These are phyloP conservation scores for Pollimyrus isidori DNA, from an alignment of 2,113 vertebrate genomes.

Conservation along the genomic window DNA sequence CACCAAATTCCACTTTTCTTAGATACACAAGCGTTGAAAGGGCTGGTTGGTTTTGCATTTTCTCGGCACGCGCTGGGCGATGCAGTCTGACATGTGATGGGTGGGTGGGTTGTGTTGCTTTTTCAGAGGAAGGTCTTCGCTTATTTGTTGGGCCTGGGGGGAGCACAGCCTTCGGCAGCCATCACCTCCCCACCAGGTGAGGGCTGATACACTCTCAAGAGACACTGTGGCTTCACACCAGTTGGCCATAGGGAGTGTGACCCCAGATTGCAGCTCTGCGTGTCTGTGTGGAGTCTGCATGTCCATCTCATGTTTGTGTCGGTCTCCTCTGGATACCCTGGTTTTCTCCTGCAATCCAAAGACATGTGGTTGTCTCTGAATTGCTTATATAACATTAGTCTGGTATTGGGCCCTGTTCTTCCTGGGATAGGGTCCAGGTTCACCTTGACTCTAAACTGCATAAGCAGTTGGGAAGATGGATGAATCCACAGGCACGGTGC, in stretches of 20 bases:
- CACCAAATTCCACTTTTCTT: constrained; percentile 39
- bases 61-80: constrained; percentile 10
- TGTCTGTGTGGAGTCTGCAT: neutral
- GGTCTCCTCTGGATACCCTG: neutral
- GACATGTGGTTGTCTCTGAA: neutral
- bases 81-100: neutral
- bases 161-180: constrained; percentile 87
- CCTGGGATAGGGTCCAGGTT: neutral
- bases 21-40: constrained; percentile 48
- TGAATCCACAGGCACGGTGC: neutral
- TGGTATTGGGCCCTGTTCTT: neutral
- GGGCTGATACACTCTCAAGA: neutral
- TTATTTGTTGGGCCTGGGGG: constrained; percentile 94
- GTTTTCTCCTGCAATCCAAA: neutral
- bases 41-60: constrained; percentile 15
- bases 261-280: neutral
- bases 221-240: neutral
- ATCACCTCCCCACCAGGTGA: constrained; percentile 81
- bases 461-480: neutral
- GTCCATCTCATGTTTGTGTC: neutral
- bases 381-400: neutral
- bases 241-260: neutral
- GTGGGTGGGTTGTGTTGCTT: constrained; percentile 37
- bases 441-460: neutral
- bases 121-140: constrained; percentile 89